These are phyloP conservation scores for Ormyrus rosae DNA, from an alignment of 2,888 invertebrate species.

Conservation along the genomic window DNA sequence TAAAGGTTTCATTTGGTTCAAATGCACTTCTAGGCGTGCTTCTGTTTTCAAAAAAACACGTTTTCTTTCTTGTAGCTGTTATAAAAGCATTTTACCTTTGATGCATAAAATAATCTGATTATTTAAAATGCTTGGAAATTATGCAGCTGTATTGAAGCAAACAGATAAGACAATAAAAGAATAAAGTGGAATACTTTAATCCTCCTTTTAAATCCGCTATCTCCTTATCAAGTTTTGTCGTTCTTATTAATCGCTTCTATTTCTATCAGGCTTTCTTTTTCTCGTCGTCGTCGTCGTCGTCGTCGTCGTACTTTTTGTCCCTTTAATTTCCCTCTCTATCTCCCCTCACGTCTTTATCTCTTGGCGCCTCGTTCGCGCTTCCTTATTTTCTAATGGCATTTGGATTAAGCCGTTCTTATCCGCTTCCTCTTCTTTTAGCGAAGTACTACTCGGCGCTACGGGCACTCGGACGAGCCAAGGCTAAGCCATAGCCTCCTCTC, in stretches of 20 bases:
- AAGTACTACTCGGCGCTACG: not conserved
- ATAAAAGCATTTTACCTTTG: too few species aligned
- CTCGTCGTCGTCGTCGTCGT: not conserved
- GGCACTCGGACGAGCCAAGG: not conserved
- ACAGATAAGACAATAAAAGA: too few species aligned
- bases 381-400: constrained; percentile 60
- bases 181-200: too few species aligned
- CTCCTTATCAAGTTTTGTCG: constrained; percentile 18
- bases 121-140: too few species aligned
- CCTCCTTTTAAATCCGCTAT: too few species aligned
- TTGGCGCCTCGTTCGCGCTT: constrained; percentile 49
- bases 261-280: constrained; percentile 24
- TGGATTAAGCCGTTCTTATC: constrained; percentile 58
- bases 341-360: not conserved
- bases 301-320: not conserved
- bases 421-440: constrained; percentile 19
- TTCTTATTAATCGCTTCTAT: constrained; percentile 30
- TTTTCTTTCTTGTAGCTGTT: too few species aligned
- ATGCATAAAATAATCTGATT: too few species aligned
- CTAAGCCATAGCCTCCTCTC: not conserved
- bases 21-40: too few species aligned
- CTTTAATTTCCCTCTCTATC: constrained; percentile 15
- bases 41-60: too few species aligned
- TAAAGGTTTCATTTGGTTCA: too few species aligned
- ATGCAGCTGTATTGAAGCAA: too few species aligned